Evolutionary conservation across 92 coral and sea anemone genomes (phyloP).

Genomic region (Epizoanthus scotinus): DNA sequence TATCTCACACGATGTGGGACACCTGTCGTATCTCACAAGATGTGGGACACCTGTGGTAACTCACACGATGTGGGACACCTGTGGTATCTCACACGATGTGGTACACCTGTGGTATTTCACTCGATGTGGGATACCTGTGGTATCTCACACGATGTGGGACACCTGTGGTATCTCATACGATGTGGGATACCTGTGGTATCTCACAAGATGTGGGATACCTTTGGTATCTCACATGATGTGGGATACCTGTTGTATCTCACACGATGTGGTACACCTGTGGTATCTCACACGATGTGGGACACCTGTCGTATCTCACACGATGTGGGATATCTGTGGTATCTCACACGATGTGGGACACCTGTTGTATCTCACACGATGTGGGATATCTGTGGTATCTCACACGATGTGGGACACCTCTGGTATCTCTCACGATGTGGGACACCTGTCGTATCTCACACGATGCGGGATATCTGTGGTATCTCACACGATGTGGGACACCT

Average conservation of each 20-base stretch:
- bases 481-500: background rate
- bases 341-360: background rate
- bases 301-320: too few species aligned
- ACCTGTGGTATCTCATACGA: too few species aligned
- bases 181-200: background rate
- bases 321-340: background rate
- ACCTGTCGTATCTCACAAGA: too few species aligned
- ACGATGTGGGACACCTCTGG: background rate
- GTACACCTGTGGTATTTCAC: too few species aligned
- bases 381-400: too few species aligned
- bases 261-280: background rate
- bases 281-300: background rate
- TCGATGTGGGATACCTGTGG: background rate
- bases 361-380: background rate
- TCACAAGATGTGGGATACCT: background rate
- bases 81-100: too few species aligned
- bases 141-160: background rate
- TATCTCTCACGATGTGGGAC: background rate
- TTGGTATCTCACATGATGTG: background rate
- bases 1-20: background rate
- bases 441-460: too few species aligned
- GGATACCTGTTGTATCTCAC: too few species aligned
- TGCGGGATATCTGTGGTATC: too few species aligned
- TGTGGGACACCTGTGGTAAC: background rate
- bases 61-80: background rate